These are phyloP conservation scores for Coptodon bakossiorum DNA, from an alignment of 2,113 vertebrate species.

Conservation along the genomic window DNA sequence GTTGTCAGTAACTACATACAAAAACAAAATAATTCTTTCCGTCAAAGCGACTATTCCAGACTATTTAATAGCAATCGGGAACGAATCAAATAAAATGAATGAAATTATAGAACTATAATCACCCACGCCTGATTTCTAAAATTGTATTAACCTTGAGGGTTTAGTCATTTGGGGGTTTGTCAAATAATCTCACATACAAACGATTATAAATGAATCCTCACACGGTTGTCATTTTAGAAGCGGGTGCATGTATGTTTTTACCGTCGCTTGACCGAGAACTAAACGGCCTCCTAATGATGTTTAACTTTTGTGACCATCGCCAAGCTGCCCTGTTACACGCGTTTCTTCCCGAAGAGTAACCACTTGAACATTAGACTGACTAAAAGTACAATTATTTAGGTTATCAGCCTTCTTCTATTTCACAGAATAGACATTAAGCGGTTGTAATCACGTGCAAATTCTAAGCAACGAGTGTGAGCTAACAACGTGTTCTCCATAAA, in stretches of 20 bases:
- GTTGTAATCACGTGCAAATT: conserved; percentile 18
- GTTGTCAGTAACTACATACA: conserved; percentile 52
- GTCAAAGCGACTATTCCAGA: not conserved
- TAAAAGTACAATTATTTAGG: not conserved
- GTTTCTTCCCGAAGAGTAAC: not conserved
- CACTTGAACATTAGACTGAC: not conserved
- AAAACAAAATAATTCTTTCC: conserved; percentile 19
- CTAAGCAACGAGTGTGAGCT: not conserved
- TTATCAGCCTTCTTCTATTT: not conserved
- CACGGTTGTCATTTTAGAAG: not conserved
- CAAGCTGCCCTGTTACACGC: not conserved
- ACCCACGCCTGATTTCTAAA: not conserved
- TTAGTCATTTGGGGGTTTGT: not conserved
- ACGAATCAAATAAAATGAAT: not conserved
- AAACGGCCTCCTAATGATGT: not conserved
- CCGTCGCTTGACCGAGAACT: not conserved
- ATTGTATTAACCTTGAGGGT: conserved; percentile 1
- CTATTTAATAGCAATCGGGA: not conserved
- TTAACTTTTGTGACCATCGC: not conserved
- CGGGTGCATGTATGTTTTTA: not conserved
- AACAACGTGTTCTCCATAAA: conserved; percentile 36
- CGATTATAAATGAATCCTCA: not conserved
- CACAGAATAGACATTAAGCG: not conserved
- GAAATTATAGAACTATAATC: not conserved
- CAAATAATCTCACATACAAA: not conserved